Conservation (phyloP, 2,888 invertebrate genomes). For the Chrysolina haemoptera region DNA sequence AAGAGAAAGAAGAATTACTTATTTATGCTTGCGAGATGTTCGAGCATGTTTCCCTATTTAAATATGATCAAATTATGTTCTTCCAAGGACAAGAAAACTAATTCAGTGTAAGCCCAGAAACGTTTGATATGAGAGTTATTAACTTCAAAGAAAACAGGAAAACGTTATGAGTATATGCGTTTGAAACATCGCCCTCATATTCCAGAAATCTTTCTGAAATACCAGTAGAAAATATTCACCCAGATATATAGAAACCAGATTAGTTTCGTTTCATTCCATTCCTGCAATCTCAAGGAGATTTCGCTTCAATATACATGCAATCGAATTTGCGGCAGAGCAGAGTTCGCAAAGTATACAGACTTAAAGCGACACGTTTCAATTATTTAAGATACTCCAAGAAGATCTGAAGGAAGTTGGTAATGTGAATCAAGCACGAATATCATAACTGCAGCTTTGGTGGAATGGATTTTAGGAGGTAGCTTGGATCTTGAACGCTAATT, state of each 20-base stretch:
- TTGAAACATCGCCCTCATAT: slow-evolving; percentile 5
- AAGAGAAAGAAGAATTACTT: no score
- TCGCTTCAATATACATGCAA: background rate
- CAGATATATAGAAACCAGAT: slow-evolving; percentile 9
- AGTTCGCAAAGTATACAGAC: background rate
- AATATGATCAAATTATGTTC: background rate
- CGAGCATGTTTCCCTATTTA: background rate
- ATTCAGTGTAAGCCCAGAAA: slow-evolving; percentile 31
- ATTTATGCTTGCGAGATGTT: background rate
- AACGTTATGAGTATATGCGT: slow-evolving; percentile 11
- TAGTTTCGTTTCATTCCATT: slow-evolving; percentile 18
- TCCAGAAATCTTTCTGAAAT: slow-evolving; percentile 23
- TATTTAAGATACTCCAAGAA: background rate
- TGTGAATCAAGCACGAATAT: background rate
- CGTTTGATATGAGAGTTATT: slow-evolving; percentile 38
- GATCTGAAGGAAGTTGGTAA: background rate
- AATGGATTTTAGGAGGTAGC: background rate
- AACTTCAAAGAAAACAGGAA: slow-evolving; percentile 43
- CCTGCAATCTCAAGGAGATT: slow-evolving; percentile 4
- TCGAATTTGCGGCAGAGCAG: background rate
- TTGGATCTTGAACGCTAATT: background rate
- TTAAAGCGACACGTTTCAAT: slow-evolving; percentile 5
- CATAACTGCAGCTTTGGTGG: slow-evolving; percentile 1
- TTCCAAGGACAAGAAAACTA: background rate
- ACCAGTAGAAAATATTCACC: slow-evolving; percentile 24